A percentile compares a stretch with the other conserved stretches of the same genome.
phyloP scores from a whole-genome alignment of 2,113 vertebrate genomes.

The Progne subis region DNA sequence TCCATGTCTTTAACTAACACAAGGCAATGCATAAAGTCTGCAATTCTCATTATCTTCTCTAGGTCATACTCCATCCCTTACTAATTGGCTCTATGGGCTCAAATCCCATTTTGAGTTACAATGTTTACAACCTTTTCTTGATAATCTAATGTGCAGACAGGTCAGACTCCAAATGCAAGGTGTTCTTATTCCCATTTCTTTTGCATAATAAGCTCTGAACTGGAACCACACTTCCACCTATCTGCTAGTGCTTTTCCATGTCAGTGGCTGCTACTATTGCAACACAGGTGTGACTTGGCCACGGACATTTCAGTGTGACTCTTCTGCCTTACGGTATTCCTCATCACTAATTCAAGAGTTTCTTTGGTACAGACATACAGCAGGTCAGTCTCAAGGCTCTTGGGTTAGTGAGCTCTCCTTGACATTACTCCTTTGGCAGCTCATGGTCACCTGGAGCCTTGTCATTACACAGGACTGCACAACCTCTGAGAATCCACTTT shows the following conservation, averaged over 20 bases:
- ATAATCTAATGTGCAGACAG: not conserved
- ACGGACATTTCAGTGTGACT: not conserved
- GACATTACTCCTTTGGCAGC: not conserved
- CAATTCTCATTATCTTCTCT: not conserved
- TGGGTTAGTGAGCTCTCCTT: not conserved
- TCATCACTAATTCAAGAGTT: not conserved
- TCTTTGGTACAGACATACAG: not conserved
- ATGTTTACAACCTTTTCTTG: not conserved
- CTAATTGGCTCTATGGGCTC: not conserved
- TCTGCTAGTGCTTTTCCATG: not conserved
- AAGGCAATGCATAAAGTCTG: not conserved
- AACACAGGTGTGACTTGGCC: not conserved
- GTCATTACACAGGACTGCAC: rapidly evolving
- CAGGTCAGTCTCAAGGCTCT: not conserved
- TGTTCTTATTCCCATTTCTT: conserved; percentile 10
- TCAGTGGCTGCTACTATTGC: not conserved
- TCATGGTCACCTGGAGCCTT: not conserved
- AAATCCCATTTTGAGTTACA: not conserved
- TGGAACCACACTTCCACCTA: not conserved
- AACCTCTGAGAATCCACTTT: not conserved
- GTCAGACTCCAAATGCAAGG: not conserved
- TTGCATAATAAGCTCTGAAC: not conserved
- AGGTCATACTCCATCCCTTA: not conserved
- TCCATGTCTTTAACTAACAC: not conserved
- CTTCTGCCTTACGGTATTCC: not conserved